Base-by-base conservation (phyloP, 2,888 invertebrate species). In the Cephus pulcher region DNA sequence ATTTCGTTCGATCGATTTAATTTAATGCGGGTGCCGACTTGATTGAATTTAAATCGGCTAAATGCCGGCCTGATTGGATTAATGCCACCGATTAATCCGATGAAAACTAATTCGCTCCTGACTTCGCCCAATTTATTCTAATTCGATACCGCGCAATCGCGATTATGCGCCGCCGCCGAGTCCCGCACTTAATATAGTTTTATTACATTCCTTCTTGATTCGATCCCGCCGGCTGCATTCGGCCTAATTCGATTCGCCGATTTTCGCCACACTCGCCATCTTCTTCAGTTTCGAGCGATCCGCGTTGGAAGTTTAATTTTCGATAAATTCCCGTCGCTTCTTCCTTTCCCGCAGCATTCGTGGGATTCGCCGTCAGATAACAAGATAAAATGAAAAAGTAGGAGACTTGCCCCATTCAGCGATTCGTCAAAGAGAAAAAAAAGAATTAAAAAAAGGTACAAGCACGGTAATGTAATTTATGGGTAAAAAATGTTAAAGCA, bases 31-130 rank as follows among this genome's bases (percentile, higher is more conserved):
- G 83, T 81, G 85, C 84, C 85, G 86, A 82, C 83, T 82, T 89
- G 88, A 89, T 89, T 88, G 84, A 89, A 89, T 90, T 87, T 86
- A 81, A 86, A 88, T 87, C 88, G 88, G 89, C 88, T 88, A 88
- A 88, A 85, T 82, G 81, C 80, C 86, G 82, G 85, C 86, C 86
- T 86, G 88, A 89, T 90, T 89, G 86, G 87, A 89, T 90, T 89
- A 89, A 90, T 90, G 87, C 87, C 83, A 83, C 80, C 89, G 89
- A 90, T 91, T 90, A 89, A 90, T 90, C 88, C 89, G 87, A 87
- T 88, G 88, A 89, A 89, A 90, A 90, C 90, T 90, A 90, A 90
- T 90, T 89, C 88, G 86, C 85, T 83, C 82, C 81, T 84, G 84
- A 85, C 86, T 85, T 85, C 82, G 82, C 79, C 81, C 80, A 81